Base-by-base conservation (phyloP, 2,113 vertebrate species). In the Dicerorhinus sumatrensis region DNA sequence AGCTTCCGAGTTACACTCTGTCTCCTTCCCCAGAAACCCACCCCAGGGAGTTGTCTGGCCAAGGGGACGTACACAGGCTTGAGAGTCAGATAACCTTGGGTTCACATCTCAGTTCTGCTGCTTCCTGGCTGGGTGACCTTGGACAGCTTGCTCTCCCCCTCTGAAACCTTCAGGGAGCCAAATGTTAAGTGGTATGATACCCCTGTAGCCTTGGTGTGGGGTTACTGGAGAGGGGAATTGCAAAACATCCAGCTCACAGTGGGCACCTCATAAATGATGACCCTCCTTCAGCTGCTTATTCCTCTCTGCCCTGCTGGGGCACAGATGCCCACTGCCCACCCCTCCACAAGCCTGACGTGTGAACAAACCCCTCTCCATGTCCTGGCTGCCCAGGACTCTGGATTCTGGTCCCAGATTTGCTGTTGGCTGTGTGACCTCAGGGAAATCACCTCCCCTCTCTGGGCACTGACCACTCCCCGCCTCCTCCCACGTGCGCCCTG, bases 401-500 rank as follows among this genome's bases (percentile, higher is more conserved):
- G 81, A 31, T 17, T 79, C 93, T 65, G 81, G 48, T n/a, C 20
- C 42, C 65, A 39, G 36, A 76, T 14, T 39, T 65, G 77, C 85
- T 90, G 85, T 73, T 51, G 46, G 75, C 80, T 90, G 84, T 80
- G 89, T 33, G 48, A 51, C 58, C 65, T 14, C 27, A 11, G 72
- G 77, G 70, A 60, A 10, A 16, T 20, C 62, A 8, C 60, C 29
- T 62, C 58, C 60, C 46, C 56, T 88, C 63, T 73, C 75, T 90
- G 91, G 31, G 63, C 63, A 67, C 5, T 0, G 17, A 9, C 2
- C 0, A 17, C 27, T 5, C 17, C 18, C 58, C 11, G 29, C 17
- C 25, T 0, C 31, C 21, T n/a, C 18, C 8, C 56, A 33, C 11
- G 0, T 0, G 27, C 0, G 8, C 25, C 3, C 18, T 18, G 8